These are phyloP conservation scores for Smutsia gigantea DNA, from an alignment of 2,797 vertebrate genomes.

Conservation along the genomic window DNA sequence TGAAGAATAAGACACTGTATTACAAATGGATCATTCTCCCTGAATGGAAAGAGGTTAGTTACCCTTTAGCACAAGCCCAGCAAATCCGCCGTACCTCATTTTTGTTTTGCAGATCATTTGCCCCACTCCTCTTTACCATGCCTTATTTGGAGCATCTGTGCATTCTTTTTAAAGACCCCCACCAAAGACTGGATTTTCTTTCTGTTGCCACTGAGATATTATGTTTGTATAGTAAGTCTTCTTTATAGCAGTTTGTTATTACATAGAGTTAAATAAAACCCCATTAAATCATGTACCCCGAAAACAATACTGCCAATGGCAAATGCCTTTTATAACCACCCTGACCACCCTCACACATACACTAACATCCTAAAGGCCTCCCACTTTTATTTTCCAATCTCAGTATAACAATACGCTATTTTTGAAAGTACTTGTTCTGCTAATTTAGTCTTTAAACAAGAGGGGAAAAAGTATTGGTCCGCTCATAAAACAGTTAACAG, in stretches of 20 bases:
- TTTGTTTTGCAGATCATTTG: neutral
- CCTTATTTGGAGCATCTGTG: neutral
- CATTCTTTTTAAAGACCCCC: neutral
- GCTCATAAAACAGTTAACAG: conserved; percentile 55
- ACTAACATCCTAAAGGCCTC: neutral
- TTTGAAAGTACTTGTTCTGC: conserved; percentile 43
- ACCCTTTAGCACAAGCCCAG: fast-evolving
- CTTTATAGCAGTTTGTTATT: neutral
- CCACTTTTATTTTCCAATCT: neutral
- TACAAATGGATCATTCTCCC: neutral
- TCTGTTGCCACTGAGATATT: neutral
- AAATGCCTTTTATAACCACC: neutral
- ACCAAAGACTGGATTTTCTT: neutral
- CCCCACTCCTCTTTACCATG: neutral
- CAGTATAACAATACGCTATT: neutral
- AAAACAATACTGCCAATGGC: neutral
- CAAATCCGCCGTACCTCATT: neutral
- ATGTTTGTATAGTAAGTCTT: neutral
- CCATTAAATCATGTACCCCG: neutral
- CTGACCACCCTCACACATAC: fast-evolving
- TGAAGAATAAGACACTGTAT: fast-evolving
- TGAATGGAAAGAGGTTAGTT: neutral
- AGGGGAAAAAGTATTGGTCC: neutral
- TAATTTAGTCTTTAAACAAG: conserved; percentile 66
- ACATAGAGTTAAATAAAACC: neutral